A percentile compares a stretch with the other conserved stretches of the same genome.
phyloP scores from a whole-genome alignment of 2,797 vertebrate species.

The Sebastes oblongus region DNA sequence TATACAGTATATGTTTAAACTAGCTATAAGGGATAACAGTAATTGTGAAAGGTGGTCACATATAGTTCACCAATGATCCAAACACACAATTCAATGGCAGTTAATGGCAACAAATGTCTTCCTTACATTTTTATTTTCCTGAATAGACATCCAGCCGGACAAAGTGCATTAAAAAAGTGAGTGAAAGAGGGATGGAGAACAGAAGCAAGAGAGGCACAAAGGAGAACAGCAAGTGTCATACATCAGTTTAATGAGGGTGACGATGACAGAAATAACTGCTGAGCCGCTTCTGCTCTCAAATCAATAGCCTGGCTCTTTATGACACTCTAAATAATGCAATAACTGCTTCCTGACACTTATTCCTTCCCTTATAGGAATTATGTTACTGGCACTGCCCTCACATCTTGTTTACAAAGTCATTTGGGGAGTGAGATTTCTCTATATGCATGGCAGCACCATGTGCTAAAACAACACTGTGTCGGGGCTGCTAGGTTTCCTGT shows the following conservation, averaged over 20 bases:
- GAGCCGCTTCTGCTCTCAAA: conserved; percentile 79
- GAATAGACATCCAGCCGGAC: conserved; percentile 11
- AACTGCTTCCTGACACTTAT: conserved; percentile 80
- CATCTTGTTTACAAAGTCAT: conserved; percentile 81
- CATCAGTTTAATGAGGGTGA: conserved; percentile 82
- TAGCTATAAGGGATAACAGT: background rate
- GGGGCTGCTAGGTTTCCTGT: background rate
- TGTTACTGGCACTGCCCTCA: conserved; percentile 69
- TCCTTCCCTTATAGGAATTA: conserved; percentile 60
- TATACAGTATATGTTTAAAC: background rate
- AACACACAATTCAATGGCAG: background rate
- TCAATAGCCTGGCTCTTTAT: conserved; percentile 82
- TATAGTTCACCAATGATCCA: background rate
- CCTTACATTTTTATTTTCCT: background rate
- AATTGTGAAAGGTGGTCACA: background rate
- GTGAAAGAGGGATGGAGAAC: conserved; percentile 19
- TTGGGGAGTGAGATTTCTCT: conserved; percentile 57
- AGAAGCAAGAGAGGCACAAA: conserved; percentile 43
- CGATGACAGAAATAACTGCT: conserved; percentile 81
- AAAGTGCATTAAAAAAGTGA: conserved; percentile 45
- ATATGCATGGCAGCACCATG: conserved; percentile 59
- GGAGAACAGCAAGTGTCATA: conserved; percentile 63
- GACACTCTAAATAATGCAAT: conserved; percentile 81
- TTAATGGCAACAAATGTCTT: conserved; percentile 4
- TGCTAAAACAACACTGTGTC: conserved; percentile 22